phyloP scores from a whole-genome alignment of 2,797 vertebrate genomes.

The Aldrovandia affinis region DNA sequence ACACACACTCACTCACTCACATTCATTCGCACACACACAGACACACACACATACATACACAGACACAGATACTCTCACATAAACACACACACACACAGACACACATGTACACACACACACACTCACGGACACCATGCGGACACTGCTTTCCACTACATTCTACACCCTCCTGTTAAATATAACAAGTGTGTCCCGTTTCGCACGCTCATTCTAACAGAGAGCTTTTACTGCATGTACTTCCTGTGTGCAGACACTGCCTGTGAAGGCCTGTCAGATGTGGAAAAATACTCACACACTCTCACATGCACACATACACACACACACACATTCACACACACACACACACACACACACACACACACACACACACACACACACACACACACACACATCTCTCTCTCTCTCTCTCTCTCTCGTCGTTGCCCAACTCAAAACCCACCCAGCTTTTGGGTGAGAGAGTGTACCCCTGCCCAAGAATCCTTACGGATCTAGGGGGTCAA shows the following conservation, averaged over 20 bases:
- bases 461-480: constrained; percentile 31
- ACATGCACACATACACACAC: neutral
- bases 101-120: neutral
- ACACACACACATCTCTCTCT: too few species aligned
- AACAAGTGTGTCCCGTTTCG: constrained; percentile 33
- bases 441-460: neutral
- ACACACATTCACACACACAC: too few species aligned
- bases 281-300: neutral
- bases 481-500: constrained; percentile 18
- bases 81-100: neutral
- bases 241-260: constrained; percentile 13
- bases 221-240: constrained; percentile 8
- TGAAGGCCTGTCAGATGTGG: neutral
- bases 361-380: too few species aligned
- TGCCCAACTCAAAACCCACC: too few species aligned
- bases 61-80: neutral
- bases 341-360: too few species aligned
- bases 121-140: neutral
- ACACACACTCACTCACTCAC: too few species aligned
- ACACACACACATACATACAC: too few species aligned
- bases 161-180: constrained; percentile 48
- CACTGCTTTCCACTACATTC: constrained; percentile 40
- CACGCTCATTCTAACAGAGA: constrained; percentile 22
- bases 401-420: neutral
- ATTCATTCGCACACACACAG: too few species aligned